These are phyloP conservation scores for Megastigmus dorsalis DNA, from an alignment of 2,888 invertebrate species.

Conservation along the genomic window DNA sequence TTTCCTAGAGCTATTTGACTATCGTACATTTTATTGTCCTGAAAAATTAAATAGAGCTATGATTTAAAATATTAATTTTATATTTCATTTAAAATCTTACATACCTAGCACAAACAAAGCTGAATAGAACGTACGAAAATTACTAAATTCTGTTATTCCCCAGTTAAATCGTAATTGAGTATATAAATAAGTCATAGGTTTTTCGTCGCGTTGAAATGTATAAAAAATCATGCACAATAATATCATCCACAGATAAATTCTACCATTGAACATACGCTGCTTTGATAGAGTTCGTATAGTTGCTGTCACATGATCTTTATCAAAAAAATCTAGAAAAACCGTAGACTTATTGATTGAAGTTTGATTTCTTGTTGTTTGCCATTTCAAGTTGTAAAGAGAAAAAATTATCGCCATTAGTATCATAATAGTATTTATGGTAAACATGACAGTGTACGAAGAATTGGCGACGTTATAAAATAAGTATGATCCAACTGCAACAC, in stretches of 20 bases:
- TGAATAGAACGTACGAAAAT: conserved; percentile 85
- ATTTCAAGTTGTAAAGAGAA: conserved; percentile 79
- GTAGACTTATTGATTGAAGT: conserved; percentile 78
- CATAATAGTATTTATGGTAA: conserved; percentile 81
- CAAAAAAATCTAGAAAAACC: conserved; percentile 83
- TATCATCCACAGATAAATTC: conserved; percentile 82
- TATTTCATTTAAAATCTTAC: conserved; percentile 42
- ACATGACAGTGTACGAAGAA: conserved; percentile 84
- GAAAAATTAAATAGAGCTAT: too few species aligned
- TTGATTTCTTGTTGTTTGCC: conserved; percentile 83
- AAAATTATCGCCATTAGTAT: conserved; percentile 81
- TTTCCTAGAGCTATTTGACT: too few species aligned
- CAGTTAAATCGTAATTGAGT: conserved; percentile 84
- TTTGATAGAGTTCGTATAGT: conserved; percentile 80
- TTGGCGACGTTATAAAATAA: conserved; percentile 79
- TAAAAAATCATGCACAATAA: conserved; percentile 86
- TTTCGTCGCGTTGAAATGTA: conserved; percentile 90
- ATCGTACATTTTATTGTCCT: too few species aligned
- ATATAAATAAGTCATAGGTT: conserved; percentile 84
- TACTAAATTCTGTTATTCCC: conserved; percentile 82
- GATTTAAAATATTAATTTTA: too few species aligned
- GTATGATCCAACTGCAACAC: conserved; percentile 76
- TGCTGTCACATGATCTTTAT: conserved; percentile 80
- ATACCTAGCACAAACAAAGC: conserved; percentile 80
- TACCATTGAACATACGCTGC: conserved; percentile 77